These are phyloP conservation scores for Nymphalis polychloros DNA, from an alignment of 2,888 invertebrate genomes.

Conservation along the genomic window DNA sequence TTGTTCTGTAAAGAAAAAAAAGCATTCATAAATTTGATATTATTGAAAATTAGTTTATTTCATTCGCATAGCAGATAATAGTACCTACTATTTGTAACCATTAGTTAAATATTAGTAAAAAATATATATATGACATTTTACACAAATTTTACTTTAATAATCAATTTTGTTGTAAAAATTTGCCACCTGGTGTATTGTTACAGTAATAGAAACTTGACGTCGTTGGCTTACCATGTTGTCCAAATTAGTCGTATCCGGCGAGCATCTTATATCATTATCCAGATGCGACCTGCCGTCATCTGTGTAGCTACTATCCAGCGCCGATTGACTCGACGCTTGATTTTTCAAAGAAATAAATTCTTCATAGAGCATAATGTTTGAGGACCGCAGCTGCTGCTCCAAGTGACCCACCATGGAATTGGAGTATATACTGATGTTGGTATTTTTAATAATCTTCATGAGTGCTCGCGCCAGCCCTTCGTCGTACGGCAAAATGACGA, in stretches of 20 bases:
- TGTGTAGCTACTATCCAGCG: conserved; percentile 10
- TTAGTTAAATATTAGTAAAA: no score
- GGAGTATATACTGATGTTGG: conserved; percentile 51
- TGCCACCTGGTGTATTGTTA: background rate
- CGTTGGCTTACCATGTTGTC: conserved; percentile 58
- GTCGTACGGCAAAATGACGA: conserved; percentile 63
- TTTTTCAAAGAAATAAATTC: conserved; percentile 45
- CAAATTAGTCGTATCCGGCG: conserved; percentile 64
- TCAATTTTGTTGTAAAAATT: background rate
- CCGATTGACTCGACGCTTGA: conserved; percentile 18
- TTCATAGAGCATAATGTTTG: conserved; percentile 43
- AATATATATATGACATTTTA: no score
- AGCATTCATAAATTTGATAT: no score
- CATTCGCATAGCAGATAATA: no score
- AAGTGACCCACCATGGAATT: conserved; percentile 52
- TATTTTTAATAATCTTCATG: conserved; percentile 54
- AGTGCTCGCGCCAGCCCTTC: conserved; percentile 50
- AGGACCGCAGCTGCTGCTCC: conserved; percentile 49
- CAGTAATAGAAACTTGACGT: no score
- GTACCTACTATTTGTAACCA: no score
- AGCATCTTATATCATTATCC: conserved; percentile 40
- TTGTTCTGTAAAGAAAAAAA: conserved; percentile 22
- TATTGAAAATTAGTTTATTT: no score
- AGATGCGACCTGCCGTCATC: conserved; percentile 10
- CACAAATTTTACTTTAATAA: no score